These are phyloP conservation scores for Tetheella fluctuosa DNA, from an alignment of 2,888 invertebrate species.

Conservation along the genomic window DNA sequence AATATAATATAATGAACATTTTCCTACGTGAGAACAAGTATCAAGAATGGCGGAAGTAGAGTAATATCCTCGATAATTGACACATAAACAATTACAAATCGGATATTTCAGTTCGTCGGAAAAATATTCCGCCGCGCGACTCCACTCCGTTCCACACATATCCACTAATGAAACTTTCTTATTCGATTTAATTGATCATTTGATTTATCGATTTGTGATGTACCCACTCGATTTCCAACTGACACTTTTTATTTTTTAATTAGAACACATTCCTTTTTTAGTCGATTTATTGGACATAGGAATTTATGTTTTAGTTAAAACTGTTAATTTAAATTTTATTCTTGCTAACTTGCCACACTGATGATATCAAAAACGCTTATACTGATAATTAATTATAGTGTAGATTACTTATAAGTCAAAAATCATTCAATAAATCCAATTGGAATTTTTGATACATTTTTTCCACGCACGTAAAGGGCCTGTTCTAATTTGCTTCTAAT, in stretches of 20 bases:
- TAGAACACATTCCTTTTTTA: slow-evolving; percentile 37
- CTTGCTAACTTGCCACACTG: not conserved
- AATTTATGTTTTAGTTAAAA: slow-evolving; percentile 18
- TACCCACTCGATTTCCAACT: slow-evolving; percentile 37
- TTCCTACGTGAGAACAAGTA: not conserved
- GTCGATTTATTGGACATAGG: slow-evolving; percentile 22
- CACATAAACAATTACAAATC: slow-evolving; percentile 43
- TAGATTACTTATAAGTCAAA: not conserved
- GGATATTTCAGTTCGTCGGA: slow-evolving; percentile 32
- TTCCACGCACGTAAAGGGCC: not conserved
- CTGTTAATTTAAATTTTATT: slow-evolving; percentile 7
- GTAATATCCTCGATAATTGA: slow-evolving; percentile 48
- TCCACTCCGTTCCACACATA: slow-evolving; percentile 25
- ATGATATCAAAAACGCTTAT: not conserved
- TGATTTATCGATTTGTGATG: slow-evolving; percentile 44
- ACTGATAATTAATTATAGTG: too few relatives aligned
- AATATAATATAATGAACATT: not conserved
- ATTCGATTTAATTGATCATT: slow-evolving; percentile 47
- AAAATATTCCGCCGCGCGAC: slow-evolving; percentile 43
- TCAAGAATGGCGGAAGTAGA: slow-evolving; percentile 26
- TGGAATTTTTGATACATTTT: not conserved
- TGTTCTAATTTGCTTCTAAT: not conserved
- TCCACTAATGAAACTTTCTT: slow-evolving; percentile 37
- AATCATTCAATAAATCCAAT: not conserved
- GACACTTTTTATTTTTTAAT: slow-evolving; percentile 49